Conservation (phyloP, 1,140 invertebrate species). For the Portunus trituberculatus region DNA sequence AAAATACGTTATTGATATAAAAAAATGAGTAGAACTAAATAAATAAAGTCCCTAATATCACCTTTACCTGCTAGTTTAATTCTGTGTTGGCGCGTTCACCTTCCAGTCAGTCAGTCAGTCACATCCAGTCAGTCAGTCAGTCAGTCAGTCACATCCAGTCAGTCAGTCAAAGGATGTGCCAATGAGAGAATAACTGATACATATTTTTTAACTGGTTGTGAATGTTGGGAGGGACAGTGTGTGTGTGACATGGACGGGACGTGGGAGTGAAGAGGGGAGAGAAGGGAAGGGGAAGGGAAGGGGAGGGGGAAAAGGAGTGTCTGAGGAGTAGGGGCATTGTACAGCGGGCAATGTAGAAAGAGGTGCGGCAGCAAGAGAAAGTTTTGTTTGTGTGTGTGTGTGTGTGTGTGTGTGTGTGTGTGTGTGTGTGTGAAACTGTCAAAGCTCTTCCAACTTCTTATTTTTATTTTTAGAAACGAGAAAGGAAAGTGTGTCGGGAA, state of each 20-base stretch:
- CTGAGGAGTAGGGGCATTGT: background rate
- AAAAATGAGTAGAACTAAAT: too few relatives aligned
- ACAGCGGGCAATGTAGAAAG: background rate
- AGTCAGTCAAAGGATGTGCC: too few relatives aligned
- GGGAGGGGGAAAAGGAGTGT: background rate
- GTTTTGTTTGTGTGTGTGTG: background rate
- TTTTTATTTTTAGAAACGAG: background rate
- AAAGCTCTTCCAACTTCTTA: background rate
- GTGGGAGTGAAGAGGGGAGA: background rate
- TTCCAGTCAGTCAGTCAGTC: too few relatives aligned
- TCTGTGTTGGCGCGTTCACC: too few relatives aligned
- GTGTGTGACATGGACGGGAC: background rate
- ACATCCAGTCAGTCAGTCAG: too few relatives aligned
- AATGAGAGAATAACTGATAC: too few relatives aligned
- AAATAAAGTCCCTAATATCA: too few relatives aligned
- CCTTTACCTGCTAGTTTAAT: too few relatives aligned
- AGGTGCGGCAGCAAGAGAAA: background rate
- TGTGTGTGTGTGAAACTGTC: background rate
- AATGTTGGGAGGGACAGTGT: too few relatives aligned
- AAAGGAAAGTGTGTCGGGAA: background rate
- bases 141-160: too few relatives aligned
- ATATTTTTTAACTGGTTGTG: too few relatives aligned
- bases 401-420: slow-evolving; percentile 18
- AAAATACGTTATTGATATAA: too few relatives aligned
- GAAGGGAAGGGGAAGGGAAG: background rate